A percentile compares a stretch with the other conserved stretches of the same genome.
Evolutionary conservation across 2,797 vertebrate genomes (phyloP).

Genomic region (Gymnoscopelus braueri): DNA sequence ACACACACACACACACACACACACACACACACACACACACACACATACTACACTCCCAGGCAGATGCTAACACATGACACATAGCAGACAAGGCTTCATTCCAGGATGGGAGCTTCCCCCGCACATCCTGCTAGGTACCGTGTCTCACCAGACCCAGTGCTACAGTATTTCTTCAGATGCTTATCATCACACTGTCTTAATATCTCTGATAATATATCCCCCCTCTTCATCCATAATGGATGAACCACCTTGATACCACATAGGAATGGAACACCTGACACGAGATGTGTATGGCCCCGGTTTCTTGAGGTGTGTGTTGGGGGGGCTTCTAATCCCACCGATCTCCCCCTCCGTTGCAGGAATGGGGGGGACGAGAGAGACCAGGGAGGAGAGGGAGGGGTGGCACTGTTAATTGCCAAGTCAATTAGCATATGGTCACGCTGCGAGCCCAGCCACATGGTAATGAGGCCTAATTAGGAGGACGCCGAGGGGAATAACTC

Average conservation of each 20-base stretch:
- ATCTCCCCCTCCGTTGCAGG: slow-evolving; percentile 31
- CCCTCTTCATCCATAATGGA: slow-evolving; percentile 33
- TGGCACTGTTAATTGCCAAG: slow-evolving; percentile 70
- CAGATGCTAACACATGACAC: slow-evolving; percentile 13
- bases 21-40: slow-evolving; percentile 1
- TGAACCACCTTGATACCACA: slow-evolving; percentile 35
- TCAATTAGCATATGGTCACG: slow-evolving; percentile 76
- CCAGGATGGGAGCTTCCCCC: slow-evolving; percentile 44
- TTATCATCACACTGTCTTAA: slow-evolving; percentile 40
- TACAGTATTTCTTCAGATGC: slow-evolving; percentile 39
- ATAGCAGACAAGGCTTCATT: slow-evolving; percentile 39
- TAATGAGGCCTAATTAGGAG: slow-evolving; percentile 79
- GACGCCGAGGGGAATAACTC: slow-evolving; percentile 50
- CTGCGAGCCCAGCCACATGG: slow-evolving; percentile 69
- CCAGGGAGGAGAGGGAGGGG: slow-evolving; percentile 2
- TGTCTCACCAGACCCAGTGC: slow-evolving; percentile 32
- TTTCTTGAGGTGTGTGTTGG: slow-evolving; percentile 3
- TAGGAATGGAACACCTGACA: slow-evolving; percentile 34
- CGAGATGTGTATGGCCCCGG: slow-evolving; percentile 19
- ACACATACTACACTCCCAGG: slow-evolving; percentile 26
- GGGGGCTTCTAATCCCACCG: slow-evolving; percentile 35
- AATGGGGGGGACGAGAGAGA: slow-evolving; percentile 12
- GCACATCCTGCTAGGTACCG: slow-evolving; percentile 55
- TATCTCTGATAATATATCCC: slow-evolving; percentile 40
- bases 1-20: slow-evolving; percentile 2